Conservation (phyloP, 2,888 invertebrate genomes). For the Poecilus cupreus region DNA sequence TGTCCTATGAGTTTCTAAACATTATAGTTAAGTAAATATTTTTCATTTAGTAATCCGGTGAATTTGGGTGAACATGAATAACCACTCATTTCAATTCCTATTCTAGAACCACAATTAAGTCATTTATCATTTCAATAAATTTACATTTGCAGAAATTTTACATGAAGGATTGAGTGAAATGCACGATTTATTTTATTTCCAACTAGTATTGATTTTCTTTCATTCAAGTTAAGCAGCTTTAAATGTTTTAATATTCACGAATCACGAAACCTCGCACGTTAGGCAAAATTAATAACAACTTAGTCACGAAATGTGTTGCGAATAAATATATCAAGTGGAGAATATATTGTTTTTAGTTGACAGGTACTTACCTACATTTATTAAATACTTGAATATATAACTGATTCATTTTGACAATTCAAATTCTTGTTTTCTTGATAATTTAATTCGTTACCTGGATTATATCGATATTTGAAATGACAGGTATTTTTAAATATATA, state of each 20-base stretch:
- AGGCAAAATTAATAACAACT: not conserved
- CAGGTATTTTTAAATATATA: too few species aligned
- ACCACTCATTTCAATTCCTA: too few species aligned
- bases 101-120: too few species aligned
- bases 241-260: slow-evolving; percentile 9
- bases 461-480: too few species aligned
- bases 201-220: not conserved
- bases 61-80: too few species aligned
- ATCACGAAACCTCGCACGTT: slow-evolving; percentile 24
- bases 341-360: not conserved
- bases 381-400: too few species aligned
- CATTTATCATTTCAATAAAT: too few species aligned
- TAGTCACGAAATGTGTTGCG: slow-evolving; percentile 1
- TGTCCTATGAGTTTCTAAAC: too few species aligned
- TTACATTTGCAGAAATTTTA: too few species aligned
- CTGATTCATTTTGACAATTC: not conserved
- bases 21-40: too few species aligned
- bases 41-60: too few species aligned
- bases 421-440: not conserved
- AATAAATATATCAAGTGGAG: not conserved
- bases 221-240: not conserved
- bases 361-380: not conserved
- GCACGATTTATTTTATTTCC: not conserved
- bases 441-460: not conserved
- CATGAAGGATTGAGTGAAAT: not conserved